phyloP scores from a whole-genome alignment of 1,140 invertebrate species.

The Yoshiicerus persimilis region DNA sequence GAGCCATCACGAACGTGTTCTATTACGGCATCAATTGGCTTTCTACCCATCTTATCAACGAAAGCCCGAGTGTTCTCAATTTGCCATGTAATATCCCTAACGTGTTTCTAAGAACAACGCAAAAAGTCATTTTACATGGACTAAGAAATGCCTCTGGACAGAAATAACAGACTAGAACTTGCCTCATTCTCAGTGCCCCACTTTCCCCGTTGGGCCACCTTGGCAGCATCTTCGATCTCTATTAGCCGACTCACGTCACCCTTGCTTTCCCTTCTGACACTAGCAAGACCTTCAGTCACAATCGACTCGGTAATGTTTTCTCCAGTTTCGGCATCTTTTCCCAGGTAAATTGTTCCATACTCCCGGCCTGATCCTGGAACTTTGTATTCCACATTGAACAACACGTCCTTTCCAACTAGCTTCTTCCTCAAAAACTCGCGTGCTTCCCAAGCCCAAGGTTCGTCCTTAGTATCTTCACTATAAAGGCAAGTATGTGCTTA shows the following conservation, averaged over 20 bases:
- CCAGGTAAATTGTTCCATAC: constrained; percentile 84
- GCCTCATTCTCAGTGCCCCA: constrained; percentile 59
- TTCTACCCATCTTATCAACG: constrained; percentile 75
- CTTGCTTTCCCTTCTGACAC: constrained; percentile 73
- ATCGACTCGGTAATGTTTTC: constrained; percentile 87
- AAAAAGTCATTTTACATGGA: neutral
- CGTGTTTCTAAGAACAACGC: constrained; percentile 61
- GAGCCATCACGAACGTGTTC: constrained; percentile 96
- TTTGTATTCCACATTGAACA: constrained; percentile 64
- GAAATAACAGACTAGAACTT: neutral
- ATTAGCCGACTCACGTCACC: constrained; percentile 69
- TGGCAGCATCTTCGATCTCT: constrained; percentile 89
- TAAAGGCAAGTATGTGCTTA: no score
- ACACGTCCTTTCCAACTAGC: constrained; percentile 84
- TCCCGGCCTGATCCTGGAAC: constrained; percentile 67
- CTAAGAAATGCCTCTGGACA: no score
- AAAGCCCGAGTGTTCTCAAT: constrained; percentile 80
- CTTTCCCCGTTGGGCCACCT: constrained; percentile 80
- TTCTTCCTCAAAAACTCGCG: constrained; percentile 91
- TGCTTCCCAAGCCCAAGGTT: constrained; percentile 86
- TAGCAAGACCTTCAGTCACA: constrained; percentile 82
- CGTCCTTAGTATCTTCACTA: constrained; percentile 41
- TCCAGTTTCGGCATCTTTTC: constrained; percentile 71
- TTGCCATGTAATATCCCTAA: constrained; percentile 83
- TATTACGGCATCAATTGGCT: constrained; percentile 82